A percentile compares a stretch with the other conserved stretches of the same genome.
phyloP scores from a whole-genome alignment of 1,140 invertebrate species.

The Drosophila carrolli region DNA sequence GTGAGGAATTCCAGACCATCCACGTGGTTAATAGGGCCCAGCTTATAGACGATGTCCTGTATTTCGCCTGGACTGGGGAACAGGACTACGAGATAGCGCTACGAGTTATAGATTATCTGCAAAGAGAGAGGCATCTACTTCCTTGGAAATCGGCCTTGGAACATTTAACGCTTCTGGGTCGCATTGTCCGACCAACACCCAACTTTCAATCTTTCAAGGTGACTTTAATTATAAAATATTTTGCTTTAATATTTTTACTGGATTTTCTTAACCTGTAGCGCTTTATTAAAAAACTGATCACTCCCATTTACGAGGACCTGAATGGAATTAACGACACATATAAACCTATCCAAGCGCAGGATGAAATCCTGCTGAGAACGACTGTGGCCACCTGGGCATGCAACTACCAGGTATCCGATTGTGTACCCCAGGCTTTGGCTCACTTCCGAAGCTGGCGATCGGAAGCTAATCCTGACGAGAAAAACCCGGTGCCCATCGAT shows the following conservation, averaged over 20 bases:
- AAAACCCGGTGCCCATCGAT: slow-evolving; percentile 90
- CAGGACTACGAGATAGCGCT: slow-evolving; percentile 87
- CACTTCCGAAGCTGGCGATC: slow-evolving; percentile 87
- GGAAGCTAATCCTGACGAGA: slow-evolving; percentile 85
- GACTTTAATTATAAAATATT: background rate
- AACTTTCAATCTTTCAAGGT: slow-evolving; percentile 86
- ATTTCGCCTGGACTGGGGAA: slow-evolving; percentile 88
- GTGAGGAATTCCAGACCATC: slow-evolving; percentile 86
- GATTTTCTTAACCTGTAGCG: slow-evolving; percentile 70
- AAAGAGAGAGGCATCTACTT: slow-evolving; percentile 87
- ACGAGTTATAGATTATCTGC: slow-evolving; percentile 87
- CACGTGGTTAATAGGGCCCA: slow-evolving; percentile 91
- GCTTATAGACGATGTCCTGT: slow-evolving; percentile 91
- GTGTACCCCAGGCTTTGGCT: slow-evolving; percentile 86
- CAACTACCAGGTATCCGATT: slow-evolving; percentile 86
- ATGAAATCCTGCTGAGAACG: slow-evolving; percentile 86
- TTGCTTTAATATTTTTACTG: too few species aligned
- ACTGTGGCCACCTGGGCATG: slow-evolving; percentile 87
- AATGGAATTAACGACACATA: slow-evolving; percentile 85
- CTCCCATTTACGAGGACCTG: slow-evolving; percentile 86
- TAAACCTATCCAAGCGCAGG: slow-evolving; percentile 76
- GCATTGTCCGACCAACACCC: slow-evolving; percentile 84
- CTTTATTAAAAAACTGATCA: slow-evolving; percentile 86
- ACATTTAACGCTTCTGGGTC: slow-evolving; percentile 85
- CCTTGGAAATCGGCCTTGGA: slow-evolving; percentile 86